Percentiles rank a stretch among this genome's conserved stretches.
Conservation (phyloP, 2,888 invertebrate species). For the Lacanobia oleracea region DNA sequence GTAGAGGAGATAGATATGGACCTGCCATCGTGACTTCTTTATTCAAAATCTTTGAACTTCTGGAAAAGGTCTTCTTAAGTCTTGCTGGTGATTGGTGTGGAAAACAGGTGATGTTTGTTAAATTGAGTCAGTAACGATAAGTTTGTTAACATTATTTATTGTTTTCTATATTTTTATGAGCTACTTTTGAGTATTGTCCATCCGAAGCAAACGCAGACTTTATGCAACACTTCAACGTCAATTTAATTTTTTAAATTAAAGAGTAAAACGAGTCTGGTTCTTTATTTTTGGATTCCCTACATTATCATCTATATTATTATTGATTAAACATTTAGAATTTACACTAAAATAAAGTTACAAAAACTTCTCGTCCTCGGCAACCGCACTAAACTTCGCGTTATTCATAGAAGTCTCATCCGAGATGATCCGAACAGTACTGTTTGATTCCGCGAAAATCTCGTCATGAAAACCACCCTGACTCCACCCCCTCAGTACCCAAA, state of each 20-base stretch:
- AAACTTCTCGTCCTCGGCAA: slow-evolving; percentile 69
- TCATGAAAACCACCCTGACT: slow-evolving; percentile 85
- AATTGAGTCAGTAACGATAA: background rate
- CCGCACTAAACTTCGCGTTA: slow-evolving; percentile 63
- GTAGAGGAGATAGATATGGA: slow-evolving; percentile 95
- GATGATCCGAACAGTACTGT: slow-evolving; percentile 81
- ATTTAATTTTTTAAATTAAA: background rate
- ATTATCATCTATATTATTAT: background rate
- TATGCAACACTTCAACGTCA: background rate
- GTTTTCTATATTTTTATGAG: background rate
- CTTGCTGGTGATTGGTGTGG: background rate
- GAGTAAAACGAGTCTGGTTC: background rate
- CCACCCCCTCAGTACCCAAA: slow-evolving; percentile 83
- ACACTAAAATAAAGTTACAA: slow-evolving; percentile 64
- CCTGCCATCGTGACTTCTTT: slow-evolving; percentile 92
- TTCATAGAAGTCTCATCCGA: slow-evolving; percentile 69
- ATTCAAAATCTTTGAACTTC: background rate
- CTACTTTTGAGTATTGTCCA: background rate
- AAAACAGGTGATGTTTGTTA: background rate
- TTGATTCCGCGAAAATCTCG: slow-evolving; percentile 81
- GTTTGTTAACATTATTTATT: slow-evolving; percentile 3
- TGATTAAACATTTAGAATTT: slow-evolving; percentile 17
- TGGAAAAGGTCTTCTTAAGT: background rate
- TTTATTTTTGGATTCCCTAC: background rate
- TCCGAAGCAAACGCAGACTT: background rate